A percentile compares a stretch with the other conserved stretches of the same genome.
phyloP scores from a whole-genome alignment of 2,797 vertebrate species.

The Spatula clypeata region DNA sequence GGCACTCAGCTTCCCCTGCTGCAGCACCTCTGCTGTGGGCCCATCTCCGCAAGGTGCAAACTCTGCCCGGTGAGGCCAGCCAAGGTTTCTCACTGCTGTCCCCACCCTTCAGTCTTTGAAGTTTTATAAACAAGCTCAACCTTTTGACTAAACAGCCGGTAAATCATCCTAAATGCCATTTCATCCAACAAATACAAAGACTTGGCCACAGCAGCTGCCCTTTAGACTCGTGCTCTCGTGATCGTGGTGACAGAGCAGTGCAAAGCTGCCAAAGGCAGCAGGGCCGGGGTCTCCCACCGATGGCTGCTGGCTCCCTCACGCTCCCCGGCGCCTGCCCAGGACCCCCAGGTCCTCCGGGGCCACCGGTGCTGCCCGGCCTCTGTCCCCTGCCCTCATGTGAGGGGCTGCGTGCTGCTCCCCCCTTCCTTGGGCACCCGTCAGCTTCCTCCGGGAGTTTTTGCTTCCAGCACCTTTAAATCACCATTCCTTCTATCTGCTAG shows the following conservation, averaged over 20 bases:
- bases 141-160: not conserved
- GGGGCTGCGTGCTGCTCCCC: rapidly evolving
- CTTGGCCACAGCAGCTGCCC: too few species aligned
- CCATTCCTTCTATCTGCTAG: not conserved
- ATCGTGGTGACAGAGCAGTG: not conserved
- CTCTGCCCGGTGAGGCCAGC: not conserved
- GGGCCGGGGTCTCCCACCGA: rapidly evolving
- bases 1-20: rapidly evolving
- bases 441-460: rapidly evolving
- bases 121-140: not conserved
- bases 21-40: not conserved
- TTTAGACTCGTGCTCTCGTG: not conserved
- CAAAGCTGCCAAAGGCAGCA: not conserved
- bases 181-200: not conserved
- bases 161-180: not conserved
- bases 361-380: not conserved
- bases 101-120: not conserved
- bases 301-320: not conserved
- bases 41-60: not conserved
- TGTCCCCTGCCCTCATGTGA: not conserved
- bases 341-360: not conserved
- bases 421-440: rapidly evolving
- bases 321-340: not conserved
- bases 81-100: rapidly evolving
- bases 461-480: not conserved